Evolutionary conservation across 2,888 invertebrate genomes (phyloP), one percentile per base, ranked within the genome.

Genomic region (Polydrusus tereticollis): DNA sequence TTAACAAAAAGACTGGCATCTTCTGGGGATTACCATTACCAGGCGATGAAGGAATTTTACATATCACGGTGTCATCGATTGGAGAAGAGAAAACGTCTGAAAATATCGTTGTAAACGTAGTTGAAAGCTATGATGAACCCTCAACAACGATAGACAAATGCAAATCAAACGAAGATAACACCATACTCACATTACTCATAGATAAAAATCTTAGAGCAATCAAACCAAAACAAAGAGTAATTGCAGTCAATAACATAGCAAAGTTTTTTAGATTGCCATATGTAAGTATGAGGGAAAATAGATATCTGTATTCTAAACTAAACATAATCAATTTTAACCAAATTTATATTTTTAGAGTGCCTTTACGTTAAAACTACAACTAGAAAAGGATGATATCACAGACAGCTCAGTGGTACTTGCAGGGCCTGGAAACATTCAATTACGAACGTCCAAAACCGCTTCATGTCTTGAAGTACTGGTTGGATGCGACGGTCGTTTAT

Each of bases 11-110:
- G 64, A 89, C 90, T 75, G 90, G 91, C n/a, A 87, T 91, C 68
- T 88, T 95, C 81, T 89, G 91, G 84, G 95, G 95, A 16, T 89
- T 95, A 65, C 94, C 95, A 0, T 87, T 89, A 76, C 85, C 86
- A 63, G 87, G 88, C 70, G 92, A 95, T 82, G 83, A 91, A 10
- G 94, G 93, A 60, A 87, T 89, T 58, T 88, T 92, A 82, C 89
- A 89, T 75, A 87, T 93, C 78, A 88, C 87, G 18, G 88, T 92
- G 69, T 89, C 87, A 70, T 90, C 88, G 29, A 88, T 88, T 10
- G 78, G 75, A 23, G 73, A 75, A 26, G 75, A 83, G 76, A 79
- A 81, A 58, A 91, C 90, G 72, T 89, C 89, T 57, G 92, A 93
- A 83, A 88, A 90, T 57, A 92, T 93, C 82, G 29, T 45, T 26